Evolutionary conservation across 2,888 invertebrate species (phyloP), one percentile per base, ranked within the genome.

Genomic region (Sarcophaga caerulescens): DNA sequence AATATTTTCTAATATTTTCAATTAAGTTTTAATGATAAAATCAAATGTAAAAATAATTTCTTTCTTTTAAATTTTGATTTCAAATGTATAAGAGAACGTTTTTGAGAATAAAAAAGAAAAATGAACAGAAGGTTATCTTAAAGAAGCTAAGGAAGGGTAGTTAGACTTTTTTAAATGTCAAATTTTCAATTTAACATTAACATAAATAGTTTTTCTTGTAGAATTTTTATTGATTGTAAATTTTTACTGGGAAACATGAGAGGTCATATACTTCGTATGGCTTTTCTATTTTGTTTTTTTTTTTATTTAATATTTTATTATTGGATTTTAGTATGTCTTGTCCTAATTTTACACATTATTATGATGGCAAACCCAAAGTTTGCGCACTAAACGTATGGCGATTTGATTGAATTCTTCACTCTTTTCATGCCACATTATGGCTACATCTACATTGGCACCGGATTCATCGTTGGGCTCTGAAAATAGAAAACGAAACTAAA

Each of bases 401-500:
- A 98, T 98, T 93, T 95, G 95, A 91, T 99, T 97, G 92, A 99
- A 99, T 92, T 99, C 97, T 17, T 96, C 95, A 17, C 99, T 94
- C 92, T 99, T 97, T 93, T 99, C 99, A 82, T 99, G 94, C 99
- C 99, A 99, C 97, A 99, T 99, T 94, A 99, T 99, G 0, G 99
- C 99, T 11, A 99, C 99, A 93, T 99, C 99, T 0, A 99, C 99
- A 94, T 99, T 99, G 0, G 99, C 99, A 17, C 99, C 99, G 91
- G n/a, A n/a, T n/a, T n/a, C 99, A 92, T 99, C 99, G 93, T 99
- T 99, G 1, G 99, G 99, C 93, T 99, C 99, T 96, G 92, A 45
- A 82, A 66, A 62, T 0, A 73, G 59, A 57, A 14, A 66, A 19
- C 66, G 63, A 52, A 25, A n/a, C n/a, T n/a, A n/a, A n/a, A 82